Percentiles rank a stretch among this genome's conserved stretches.
Conservation (phyloP, 2,113 vertebrate genomes). For the Phycodurus eques region DNA sequence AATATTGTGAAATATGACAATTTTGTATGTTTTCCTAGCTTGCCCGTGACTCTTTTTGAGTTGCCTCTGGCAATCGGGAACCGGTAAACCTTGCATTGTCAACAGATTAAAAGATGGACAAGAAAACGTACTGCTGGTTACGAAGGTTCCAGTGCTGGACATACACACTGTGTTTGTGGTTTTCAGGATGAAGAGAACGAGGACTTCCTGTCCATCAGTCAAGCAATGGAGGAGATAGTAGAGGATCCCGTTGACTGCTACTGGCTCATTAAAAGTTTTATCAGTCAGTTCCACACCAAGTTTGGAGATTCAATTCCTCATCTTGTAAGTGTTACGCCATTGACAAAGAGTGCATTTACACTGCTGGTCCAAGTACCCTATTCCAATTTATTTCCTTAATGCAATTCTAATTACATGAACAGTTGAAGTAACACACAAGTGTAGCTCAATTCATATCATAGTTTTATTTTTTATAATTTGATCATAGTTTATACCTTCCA, state of each 20-base stretch:
- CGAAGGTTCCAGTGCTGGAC: no score
- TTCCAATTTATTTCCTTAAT: background rate
- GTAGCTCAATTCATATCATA: no score
- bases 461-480: background rate
- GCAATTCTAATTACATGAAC: no score
- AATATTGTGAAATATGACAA: no score
- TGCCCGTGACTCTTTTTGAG: no score
- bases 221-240: conserved; percentile 91
- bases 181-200: conserved; percentile 84
- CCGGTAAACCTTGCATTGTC: background rate
- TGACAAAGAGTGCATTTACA: background rate
- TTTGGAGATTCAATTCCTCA: conserved; percentile 89
- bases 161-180: background rate
- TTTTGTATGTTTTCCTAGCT: no score
- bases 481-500: background rate
- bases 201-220: conserved; percentile 86
- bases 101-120: background rate
- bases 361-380: background rate
- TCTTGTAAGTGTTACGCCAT: conserved; percentile 71
- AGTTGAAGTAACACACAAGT: no score
- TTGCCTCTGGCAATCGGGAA: no score
- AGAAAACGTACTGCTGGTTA: background rate
- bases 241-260: conserved; percentile 90
- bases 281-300: conserved; percentile 87
- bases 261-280: conserved; percentile 89